Base-by-base conservation (phyloP, 1,140 invertebrate genomes). In the Belonocnema kinseyi region DNA sequence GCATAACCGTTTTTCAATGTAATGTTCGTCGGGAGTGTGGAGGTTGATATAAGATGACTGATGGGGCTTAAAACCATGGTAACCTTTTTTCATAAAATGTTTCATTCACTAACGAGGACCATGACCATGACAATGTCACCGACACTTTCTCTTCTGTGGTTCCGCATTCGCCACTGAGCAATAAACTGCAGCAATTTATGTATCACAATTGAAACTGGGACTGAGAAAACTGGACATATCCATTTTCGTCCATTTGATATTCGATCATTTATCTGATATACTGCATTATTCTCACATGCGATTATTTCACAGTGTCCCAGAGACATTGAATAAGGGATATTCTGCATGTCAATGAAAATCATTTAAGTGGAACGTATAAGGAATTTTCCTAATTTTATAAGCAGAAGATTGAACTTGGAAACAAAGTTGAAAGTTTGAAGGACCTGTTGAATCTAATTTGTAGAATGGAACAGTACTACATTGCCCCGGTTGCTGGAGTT, bases 51-150 rank as follows among this genome's bases (percentile, higher is more conserved):
- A 46, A 46, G 40, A 46, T 46, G 40, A 46, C 40, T 11, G 6
- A 46, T 46, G 40, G 10, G 10, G 40, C 40, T 46, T 46, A 11
- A 33, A 46, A 46, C 40, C 10, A 8, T 46, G 40, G 40, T 46
- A 10, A 46, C 40, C 5, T 0, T 46, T 46, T 46, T 46, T 46
- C 40, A 46, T 46, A 6, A 46, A 46, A 46, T 46, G 7, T 8
- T 46, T 46, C 40, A 46, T 46, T 46, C 40, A 11, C 8, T 46
- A 33, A n/a, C 71, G 50, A 72, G 76, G 85, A 86, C 85, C 85
- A 82, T 86, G 85, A 85, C 85, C 85, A 82, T 86, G 85, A 79
- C 85, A 83, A 85, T 82, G 82, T 86, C 84, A 86, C 78, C 80
- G 50, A 70, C 76, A 86, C 85, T 86, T 86, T 86, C 85, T 83